Evolutionary conservation across 2,888 invertebrate species (phyloP).

Genomic region (Teleogryllus oceanicus): DNA sequence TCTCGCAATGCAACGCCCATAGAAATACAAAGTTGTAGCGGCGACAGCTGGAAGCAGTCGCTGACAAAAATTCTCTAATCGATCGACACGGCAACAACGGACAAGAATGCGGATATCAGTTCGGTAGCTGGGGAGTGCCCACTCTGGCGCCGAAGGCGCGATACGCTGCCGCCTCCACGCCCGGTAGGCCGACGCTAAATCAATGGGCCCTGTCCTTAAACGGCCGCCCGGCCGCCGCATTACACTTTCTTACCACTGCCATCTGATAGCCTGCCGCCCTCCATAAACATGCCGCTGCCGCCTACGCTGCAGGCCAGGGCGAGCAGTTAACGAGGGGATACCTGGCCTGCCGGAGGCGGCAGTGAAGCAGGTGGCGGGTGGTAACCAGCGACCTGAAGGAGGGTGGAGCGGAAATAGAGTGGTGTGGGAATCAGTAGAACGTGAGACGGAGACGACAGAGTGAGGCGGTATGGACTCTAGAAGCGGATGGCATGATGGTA

Average conservation of each 20-base stretch:
- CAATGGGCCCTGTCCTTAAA: not conserved
- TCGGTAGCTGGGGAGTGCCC: not conserved
- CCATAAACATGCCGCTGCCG: not conserved
- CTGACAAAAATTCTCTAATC: no score
- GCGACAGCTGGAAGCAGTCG: no score
- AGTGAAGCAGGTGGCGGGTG: not conserved
- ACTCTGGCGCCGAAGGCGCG: not conserved
- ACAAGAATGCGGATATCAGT: not conserved
- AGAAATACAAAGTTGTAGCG: no score
- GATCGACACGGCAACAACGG: no score
- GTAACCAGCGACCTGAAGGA: no score
- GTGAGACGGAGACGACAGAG: no score
- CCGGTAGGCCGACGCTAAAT: not conserved
- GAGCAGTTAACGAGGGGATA: not conserved
- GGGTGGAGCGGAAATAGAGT: no score
- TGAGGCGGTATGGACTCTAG: no score
- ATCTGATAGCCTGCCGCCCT: not conserved
- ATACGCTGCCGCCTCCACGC: not conserved
- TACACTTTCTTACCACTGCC: not conserved
- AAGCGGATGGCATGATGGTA: no score
- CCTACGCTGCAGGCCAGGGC: not conserved
- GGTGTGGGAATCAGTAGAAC: no score
- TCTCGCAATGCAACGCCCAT: no score
- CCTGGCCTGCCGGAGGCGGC: not conserved
- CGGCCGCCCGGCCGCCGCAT: constrained; percentile 6